Evolutionary conservation across 2,113 vertebrate species (phyloP).

Genomic region (Theristicus caerulescens): DNA sequence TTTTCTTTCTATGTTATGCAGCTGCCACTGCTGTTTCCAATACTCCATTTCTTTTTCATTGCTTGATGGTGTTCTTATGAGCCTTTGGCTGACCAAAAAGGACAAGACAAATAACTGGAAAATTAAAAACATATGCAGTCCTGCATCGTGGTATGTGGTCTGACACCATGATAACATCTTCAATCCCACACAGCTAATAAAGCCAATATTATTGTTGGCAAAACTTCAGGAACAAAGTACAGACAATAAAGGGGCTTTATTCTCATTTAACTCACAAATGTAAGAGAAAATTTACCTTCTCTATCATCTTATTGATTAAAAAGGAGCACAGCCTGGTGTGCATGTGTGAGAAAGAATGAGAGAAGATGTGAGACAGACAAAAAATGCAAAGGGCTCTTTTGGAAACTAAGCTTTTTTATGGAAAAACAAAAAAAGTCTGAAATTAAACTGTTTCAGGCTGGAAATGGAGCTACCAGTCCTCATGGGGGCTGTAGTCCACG

Average conservation of each 20-base stretch:
- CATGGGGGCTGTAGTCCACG: background rate
- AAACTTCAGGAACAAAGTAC: constrained; percentile 2
- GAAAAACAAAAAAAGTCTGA: background rate
- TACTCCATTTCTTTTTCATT: background rate
- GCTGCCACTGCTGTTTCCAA: constrained; percentile 3
- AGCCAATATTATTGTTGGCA: constrained; percentile 22
- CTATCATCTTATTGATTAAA: background rate
- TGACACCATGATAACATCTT: constrained; percentile 11
- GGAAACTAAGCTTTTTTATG: background rate
- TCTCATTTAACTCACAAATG: constrained; percentile 9
- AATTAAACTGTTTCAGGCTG: background rate
- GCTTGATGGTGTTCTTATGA: background rate
- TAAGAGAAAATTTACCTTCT: background rate
- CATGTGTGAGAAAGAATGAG: background rate
- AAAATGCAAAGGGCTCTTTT: background rate
- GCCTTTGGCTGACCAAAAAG: background rate
- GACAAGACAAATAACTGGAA: constrained; percentile 36
- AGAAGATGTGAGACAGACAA: background rate
- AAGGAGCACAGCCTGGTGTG: background rate
- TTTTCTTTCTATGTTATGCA: background rate
- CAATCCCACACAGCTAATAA: background rate
- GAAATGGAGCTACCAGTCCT: background rate
- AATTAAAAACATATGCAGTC: constrained; percentile 31
- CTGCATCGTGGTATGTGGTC: constrained; percentile 27
- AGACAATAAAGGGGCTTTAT: background rate